A percentile compares a stretch with the other conserved stretches of the same genome.
These are phyloP conservation scores for Morpho helenor DNA, from an alignment of 2,888 invertebrate genomes.

Conservation along the genomic window DNA sequence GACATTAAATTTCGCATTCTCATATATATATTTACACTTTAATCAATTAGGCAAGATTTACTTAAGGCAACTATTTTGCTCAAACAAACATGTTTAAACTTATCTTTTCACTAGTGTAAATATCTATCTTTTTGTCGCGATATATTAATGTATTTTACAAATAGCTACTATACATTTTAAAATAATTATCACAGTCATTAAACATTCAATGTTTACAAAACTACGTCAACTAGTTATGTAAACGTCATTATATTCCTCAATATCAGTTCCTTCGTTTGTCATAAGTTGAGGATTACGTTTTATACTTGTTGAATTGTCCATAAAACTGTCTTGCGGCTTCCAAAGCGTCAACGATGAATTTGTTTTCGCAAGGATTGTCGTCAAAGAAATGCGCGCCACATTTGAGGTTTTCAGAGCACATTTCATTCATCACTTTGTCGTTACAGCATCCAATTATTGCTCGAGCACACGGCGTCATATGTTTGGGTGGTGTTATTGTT, in stretches of 20 bases:
- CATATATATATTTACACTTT: too few relatives aligned
- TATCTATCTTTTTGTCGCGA: too few relatives aligned
- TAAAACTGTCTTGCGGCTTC: slow-evolving; percentile 62
- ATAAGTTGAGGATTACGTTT: slow-evolving; percentile 2
- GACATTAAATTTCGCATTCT: too few relatives aligned
- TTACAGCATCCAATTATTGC: slow-evolving; percentile 88
- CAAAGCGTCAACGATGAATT: slow-evolving; percentile 79
- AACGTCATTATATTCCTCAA: not conserved
- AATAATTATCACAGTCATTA: too few relatives aligned
- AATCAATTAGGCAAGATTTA: too few relatives aligned
- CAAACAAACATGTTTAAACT: too few relatives aligned
- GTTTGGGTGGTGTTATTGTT: slow-evolving; percentile 31
- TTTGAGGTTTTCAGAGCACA: slow-evolving; percentile 85
- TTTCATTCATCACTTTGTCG: slow-evolving; percentile 58
- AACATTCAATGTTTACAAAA: too few relatives aligned
- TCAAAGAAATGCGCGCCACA: slow-evolving; percentile 88
- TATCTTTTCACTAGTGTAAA: too few relatives aligned
- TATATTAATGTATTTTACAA: too few relatives aligned
- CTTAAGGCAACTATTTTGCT: too few relatives aligned
- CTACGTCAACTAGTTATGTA: too few relatives aligned
- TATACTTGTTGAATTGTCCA: slow-evolving; percentile 41
- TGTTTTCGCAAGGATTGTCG: slow-evolving; percentile 84
- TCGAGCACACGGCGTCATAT: slow-evolving; percentile 83
- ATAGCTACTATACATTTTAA: too few relatives aligned
- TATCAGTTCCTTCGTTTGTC: not conserved